phyloP scores from a whole-genome alignment of 2,888 invertebrate species.

The Hetaerina titia region DNA sequence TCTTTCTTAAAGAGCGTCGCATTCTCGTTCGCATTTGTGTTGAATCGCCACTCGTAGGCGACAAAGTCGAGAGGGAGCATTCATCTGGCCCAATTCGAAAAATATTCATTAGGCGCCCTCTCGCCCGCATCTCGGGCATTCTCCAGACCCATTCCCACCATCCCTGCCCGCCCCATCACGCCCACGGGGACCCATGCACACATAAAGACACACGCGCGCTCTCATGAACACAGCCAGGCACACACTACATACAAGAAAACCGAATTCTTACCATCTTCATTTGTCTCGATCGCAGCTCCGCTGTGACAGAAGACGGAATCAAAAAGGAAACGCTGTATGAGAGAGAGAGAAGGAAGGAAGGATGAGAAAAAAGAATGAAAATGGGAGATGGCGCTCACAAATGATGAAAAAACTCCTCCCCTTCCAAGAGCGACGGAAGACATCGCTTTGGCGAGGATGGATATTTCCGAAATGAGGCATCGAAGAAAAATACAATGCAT shows the following conservation, averaged over 20 bases:
- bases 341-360: background rate
- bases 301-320: background rate
- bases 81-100: too few relatives aligned
- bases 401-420: background rate
- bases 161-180: background rate
- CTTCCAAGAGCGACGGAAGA: slow-evolving; percentile 6
- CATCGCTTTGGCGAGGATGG: background rate
- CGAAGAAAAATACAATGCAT: slow-evolving; percentile 8
- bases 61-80: too few relatives aligned
- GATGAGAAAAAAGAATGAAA: background rate
- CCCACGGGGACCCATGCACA: too few relatives aligned
- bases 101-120: background rate
- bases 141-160: background rate
- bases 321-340: background rate
- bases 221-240: background rate
- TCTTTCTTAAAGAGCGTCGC: too few relatives aligned
- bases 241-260: background rate
- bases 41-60: too few relatives aligned
- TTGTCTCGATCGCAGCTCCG: background rate
- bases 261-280: background rate
- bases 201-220: background rate
- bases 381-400: background rate
- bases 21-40: too few relatives aligned
- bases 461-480: background rate
- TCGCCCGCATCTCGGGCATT: background rate